Conservation (phyloP, 2,797 vertebrate species). For the Clamator glandarius region DNA sequence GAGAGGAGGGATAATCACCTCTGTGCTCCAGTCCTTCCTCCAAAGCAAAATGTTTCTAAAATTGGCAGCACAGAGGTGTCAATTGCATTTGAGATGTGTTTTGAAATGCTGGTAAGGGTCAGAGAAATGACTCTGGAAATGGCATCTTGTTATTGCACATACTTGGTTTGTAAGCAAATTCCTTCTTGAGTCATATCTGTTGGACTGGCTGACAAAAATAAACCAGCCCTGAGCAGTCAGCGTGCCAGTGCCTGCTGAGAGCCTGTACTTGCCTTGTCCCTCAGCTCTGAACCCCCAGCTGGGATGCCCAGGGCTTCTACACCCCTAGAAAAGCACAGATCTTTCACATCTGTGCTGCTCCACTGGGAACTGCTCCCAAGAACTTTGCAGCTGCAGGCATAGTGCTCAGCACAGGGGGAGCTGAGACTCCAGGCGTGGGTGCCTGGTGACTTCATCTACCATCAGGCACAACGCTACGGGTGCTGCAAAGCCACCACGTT, state of each 20-base stretch:
- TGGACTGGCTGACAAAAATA: neutral
- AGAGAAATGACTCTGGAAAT: constrained; percentile 38
- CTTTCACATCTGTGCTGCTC: neutral
- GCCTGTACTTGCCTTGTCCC: neutral
- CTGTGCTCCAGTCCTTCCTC: constrained; percentile 34
- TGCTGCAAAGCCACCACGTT: rapidly evolving
- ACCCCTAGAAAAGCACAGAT: rapidly evolving
- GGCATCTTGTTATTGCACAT: constrained; percentile 3
- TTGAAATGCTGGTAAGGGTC: constrained; percentile 14
- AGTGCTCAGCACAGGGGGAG: neutral
- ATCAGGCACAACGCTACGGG: neutral
- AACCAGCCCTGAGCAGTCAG: neutral
- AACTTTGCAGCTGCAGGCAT: neutral
- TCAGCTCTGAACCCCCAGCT: neutral
- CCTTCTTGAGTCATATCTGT: neutral
- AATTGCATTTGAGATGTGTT: neutral
- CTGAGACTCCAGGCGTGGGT: neutral
- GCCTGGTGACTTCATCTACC: neutral
- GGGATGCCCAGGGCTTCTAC: neutral
- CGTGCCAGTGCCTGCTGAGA: neutral
- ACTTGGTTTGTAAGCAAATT: neutral
- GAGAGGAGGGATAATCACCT: constrained; percentile 48
- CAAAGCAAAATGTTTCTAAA: constrained; percentile 58
- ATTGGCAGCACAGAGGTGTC: neutral
- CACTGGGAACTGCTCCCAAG: neutral